Evolutionary conservation across 2,888 invertebrate species (phyloP).

Genomic region (Timandra comae): DNA sequence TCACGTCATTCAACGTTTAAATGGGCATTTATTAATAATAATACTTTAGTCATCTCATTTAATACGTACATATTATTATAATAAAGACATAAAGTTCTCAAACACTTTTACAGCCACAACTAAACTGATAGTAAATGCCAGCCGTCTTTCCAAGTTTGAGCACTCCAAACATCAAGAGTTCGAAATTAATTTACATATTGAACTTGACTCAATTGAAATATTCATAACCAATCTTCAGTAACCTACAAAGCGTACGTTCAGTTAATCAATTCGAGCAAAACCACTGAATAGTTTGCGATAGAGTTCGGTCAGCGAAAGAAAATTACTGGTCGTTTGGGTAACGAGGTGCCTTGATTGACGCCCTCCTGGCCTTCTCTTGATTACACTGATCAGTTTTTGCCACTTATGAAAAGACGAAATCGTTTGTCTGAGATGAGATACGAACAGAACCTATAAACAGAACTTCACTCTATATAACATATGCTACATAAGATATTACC

Average conservation of each 20-base stretch:
- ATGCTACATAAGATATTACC: constrained; percentile 20
- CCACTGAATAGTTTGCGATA: constrained; percentile 47
- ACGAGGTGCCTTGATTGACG: constrained; percentile 68
- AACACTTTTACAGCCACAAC: no score
- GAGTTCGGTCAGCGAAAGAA: constrained; percentile 64
- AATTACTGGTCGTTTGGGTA: constrained; percentile 67
- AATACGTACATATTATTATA: no score
- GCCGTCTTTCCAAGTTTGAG: no score
- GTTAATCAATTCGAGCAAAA: constrained; percentile 31
- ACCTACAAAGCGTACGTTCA: not conserved
- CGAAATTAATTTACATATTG: no score
- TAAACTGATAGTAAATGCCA: no score
- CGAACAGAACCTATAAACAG: constrained; percentile 1
- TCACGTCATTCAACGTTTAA: no score
- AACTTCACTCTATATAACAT: no score
- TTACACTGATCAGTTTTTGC: constrained; percentile 70
- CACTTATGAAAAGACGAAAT: constrained; percentile 60
- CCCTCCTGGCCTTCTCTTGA: constrained; percentile 49
- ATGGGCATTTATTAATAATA: no score
- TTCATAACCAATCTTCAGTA: not conserved
- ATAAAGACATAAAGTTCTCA: no score
- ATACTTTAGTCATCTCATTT: no score
- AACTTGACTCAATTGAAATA: not conserved
- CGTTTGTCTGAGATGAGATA: constrained; percentile 40
- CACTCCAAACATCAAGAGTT: not conserved